Conservation (phyloP, 2,888 invertebrate genomes). For the Tribolium freemani region DNA sequence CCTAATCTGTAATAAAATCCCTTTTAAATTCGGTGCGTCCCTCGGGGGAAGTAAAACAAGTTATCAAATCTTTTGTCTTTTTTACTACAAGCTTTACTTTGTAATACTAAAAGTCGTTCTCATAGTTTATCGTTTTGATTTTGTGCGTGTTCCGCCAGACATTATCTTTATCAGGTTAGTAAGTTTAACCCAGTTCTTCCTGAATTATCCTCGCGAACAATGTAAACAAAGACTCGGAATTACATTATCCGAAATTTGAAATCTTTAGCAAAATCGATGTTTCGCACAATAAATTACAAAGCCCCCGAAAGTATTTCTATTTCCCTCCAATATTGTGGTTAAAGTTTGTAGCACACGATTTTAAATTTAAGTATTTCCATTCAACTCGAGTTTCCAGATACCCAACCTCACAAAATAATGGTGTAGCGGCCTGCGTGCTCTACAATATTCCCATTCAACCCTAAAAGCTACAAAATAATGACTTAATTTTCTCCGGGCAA, state of each 20-base stretch:
- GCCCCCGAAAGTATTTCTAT: not conserved
- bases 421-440: slow-evolving; percentile 8
- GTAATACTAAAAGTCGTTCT: slow-evolving; percentile 16
- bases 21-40: slow-evolving; percentile 8
- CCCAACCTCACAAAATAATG: not conserved
- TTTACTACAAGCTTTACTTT: slow-evolving; percentile 17
- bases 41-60: slow-evolving; percentile 6
- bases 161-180: not conserved
- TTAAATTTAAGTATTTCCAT: not conserved
- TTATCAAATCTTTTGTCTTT: slow-evolving; percentile 25
- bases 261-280: not conserved
- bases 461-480: slow-evolving; percentile 19
- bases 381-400: not conserved
- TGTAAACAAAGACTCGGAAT: not conserved
- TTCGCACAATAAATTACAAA: not conserved
- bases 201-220: not conserved
- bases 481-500: slow-evolving; percentile 18
- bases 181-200: slow-evolving; percentile 1
- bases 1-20: slow-evolving; percentile 14
- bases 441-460: not conserved
- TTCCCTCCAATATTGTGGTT: not conserved
- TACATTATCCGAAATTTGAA: not conserved
- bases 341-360: not conserved
- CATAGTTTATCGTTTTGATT: slow-evolving; percentile 11
- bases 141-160: slow-evolving; percentile 12